Evolutionary conservation across 2,797 vertebrate genomes (phyloP).

Genomic region (Acridotheres tristis): DNA sequence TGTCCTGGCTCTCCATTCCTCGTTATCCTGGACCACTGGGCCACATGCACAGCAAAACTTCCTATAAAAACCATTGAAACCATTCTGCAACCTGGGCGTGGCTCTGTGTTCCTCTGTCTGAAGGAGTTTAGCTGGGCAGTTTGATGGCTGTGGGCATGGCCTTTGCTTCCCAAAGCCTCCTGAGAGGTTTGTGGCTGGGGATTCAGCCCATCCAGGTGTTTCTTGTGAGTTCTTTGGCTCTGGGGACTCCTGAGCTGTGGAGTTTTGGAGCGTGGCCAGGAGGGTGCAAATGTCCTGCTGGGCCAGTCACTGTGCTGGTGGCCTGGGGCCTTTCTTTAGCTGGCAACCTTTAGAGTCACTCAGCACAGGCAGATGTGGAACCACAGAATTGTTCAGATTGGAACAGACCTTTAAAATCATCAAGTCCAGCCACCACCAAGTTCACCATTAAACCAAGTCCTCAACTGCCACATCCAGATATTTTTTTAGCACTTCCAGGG

Average conservation of each 20-base stretch:
- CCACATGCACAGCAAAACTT: rapidly evolving
- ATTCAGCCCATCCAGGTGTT: not conserved
- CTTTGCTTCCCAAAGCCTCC: not conserved
- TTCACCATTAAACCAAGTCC: not conserved
- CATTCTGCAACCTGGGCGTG: rapidly evolving
- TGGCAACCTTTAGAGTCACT: not conserved
- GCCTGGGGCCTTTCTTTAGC: not conserved
- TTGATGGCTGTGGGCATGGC: rapidly evolving
- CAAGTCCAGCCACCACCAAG: not conserved
- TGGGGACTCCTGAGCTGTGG: not conserved
- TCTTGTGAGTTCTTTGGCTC: not conserved
- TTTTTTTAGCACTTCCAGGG: not conserved
- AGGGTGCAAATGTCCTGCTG: not conserved
- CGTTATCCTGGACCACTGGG: not conserved
- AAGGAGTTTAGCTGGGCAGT: not conserved
- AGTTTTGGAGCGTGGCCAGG: no score
- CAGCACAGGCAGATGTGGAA: not conserved
- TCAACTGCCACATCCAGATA: not conserved
- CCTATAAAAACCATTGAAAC: rapidly evolving
- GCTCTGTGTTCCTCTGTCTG: not conserved
- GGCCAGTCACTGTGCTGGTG: not conserved
- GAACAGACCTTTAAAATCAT: not conserved
- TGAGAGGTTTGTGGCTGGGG: no score
- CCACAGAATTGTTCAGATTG: not conserved
- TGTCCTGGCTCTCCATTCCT: not conserved